Conservation (phyloP, 1,140 invertebrate genomes). For the Drosophila nigrodunni region DNA sequence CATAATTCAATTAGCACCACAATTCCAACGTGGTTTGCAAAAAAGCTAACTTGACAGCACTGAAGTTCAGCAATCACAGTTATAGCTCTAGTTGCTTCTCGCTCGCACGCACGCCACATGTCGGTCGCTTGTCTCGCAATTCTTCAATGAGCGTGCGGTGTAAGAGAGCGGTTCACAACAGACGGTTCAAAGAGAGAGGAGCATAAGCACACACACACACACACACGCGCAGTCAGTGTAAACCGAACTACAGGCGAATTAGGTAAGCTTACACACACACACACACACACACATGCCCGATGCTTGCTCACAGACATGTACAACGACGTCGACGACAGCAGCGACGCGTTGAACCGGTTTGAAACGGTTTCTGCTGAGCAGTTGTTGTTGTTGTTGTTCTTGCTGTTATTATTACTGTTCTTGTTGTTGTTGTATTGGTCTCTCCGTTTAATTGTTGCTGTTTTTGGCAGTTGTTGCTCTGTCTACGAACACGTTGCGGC, state of each 20-base stretch:
- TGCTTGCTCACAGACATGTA: not conserved
- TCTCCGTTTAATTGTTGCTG: slow-evolving; percentile 3
- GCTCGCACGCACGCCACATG: slow-evolving; percentile 21
- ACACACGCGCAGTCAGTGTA: slow-evolving; percentile 1
- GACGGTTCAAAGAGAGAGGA: slow-evolving; percentile 47
- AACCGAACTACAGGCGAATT: slow-evolving; percentile 18
- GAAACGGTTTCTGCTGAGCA: slow-evolving; percentile 36
- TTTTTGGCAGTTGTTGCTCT: slow-evolving; percentile 17
- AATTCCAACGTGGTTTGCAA: too few relatives aligned
- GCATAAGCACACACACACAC: slow-evolving; percentile 15
- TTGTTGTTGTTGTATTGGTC: slow-evolving; percentile 20
- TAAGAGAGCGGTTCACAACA: slow-evolving; percentile 54
- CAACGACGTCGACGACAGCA: slow-evolving; percentile 1
- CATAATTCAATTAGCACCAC: too few relatives aligned
- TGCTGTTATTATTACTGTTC: not conserved
- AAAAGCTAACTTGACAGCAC: too few relatives aligned
- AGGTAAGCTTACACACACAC: slow-evolving; percentile 25
- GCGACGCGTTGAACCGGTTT: slow-evolving; percentile 55
- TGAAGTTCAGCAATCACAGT: slow-evolving; percentile 15
- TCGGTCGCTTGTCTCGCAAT: slow-evolving; percentile 14
- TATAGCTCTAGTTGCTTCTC: slow-evolving; percentile 17
- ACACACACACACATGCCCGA: not conserved
- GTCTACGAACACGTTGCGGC: slow-evolving; percentile 34
- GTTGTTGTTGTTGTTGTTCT: slow-evolving; percentile 35
- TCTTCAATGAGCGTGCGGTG: slow-evolving; percentile 29